phyloP scores from a whole-genome alignment of 2,888 invertebrate genomes.

The Macropis europaea region DNA sequence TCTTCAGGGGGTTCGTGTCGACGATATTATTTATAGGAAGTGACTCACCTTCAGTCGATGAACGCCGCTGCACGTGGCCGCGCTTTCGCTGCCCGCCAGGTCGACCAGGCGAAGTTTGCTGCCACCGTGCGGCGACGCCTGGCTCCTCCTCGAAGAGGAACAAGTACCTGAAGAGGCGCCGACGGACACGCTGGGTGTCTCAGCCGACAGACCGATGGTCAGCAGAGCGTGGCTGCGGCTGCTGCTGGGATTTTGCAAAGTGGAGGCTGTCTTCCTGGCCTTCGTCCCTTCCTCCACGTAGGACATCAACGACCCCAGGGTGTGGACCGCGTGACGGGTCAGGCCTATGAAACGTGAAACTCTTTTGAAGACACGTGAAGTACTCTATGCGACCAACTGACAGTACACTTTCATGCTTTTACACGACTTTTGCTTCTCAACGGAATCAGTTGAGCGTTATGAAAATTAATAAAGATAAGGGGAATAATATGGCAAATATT shows the following conservation, averaged over 20 bases:
- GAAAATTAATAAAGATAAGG: no score
- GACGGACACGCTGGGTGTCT: conserved; percentile 77
- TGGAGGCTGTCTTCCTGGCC: conserved; percentile 86
- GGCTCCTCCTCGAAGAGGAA: conserved; percentile 72
- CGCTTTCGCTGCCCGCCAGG: conserved; percentile 86
- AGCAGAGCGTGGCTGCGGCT: conserved; percentile 88
- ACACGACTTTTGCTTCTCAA: no score
- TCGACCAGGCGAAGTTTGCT: conserved; percentile 85
- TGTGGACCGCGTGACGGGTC: conserved; percentile 83
- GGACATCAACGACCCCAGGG: conserved; percentile 82
- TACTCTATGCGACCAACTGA: no score
- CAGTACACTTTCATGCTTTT: no score
- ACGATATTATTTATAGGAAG: conserved; percentile 52
- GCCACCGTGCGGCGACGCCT: conserved; percentile 77
- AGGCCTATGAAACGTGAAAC: no score
- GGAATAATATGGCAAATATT: no score
- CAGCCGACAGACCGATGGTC: conserved; percentile 83
- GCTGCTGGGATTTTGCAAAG: conserved; percentile 86
- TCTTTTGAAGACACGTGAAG: no score
- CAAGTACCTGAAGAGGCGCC: background rate
- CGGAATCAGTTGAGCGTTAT: no score
- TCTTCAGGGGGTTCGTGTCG: conserved; percentile 8
- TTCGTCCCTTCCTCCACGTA: conserved; percentile 84
- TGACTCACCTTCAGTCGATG: conserved; percentile 79
- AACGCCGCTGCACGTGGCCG: conserved; percentile 79